Evolutionary conservation across 2,797 vertebrate genomes (phyloP).

Genomic region (Tinamus major): DNA sequence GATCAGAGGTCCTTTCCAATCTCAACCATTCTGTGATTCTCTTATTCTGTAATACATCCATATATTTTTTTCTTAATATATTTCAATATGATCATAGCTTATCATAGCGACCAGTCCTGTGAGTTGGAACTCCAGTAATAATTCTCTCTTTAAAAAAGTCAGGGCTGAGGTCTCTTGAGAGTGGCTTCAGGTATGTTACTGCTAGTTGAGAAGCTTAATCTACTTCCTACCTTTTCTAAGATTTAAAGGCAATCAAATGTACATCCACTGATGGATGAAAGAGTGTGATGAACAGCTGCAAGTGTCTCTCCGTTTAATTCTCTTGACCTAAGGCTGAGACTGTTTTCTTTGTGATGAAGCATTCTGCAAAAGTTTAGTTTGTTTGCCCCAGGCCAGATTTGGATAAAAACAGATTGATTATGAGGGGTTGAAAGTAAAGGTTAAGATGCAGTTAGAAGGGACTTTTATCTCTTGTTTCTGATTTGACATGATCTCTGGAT

Average conservation of each 20-base stretch:
- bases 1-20: too few relatives aligned
- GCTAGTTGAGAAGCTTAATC: background rate
- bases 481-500: background rate
- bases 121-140: background rate
- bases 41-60: too few relatives aligned
- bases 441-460: background rate
- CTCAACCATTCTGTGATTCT: too few relatives aligned
- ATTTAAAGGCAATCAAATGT: background rate
- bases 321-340: constrained; percentile 18
- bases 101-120: background rate
- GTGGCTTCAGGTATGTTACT: background rate
- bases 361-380: background rate
- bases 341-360: background rate
- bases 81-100: background rate
- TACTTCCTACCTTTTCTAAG: background rate
- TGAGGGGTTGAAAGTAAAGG: background rate
- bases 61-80: background rate
- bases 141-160: background rate
- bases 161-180: background rate
- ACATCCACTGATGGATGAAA: background rate
- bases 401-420: background rate
- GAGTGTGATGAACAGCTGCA: background rate
- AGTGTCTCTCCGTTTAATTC: constrained; percentile 15
- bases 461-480: background rate
- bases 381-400: background rate